Percentiles rank a stretch among this genome's conserved stretches.
Evolutionary conservation across 2,888 invertebrate genomes (phyloP).

Genomic region (Scaptodrosophila latifasciaeformis): DNA sequence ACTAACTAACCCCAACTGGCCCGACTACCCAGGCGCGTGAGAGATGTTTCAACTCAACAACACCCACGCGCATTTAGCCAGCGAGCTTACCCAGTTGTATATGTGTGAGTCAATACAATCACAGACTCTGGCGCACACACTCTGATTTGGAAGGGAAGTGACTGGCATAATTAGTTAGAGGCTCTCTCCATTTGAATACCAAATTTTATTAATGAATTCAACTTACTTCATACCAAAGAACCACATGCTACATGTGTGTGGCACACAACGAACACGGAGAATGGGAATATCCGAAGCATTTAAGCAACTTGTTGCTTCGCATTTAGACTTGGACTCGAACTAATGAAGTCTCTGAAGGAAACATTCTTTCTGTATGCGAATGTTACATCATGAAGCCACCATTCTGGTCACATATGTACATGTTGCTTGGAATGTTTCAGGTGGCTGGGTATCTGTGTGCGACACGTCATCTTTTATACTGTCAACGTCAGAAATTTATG

Average conservation of each 20-base stretch:
- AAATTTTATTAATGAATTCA: slow-evolving; percentile 10
- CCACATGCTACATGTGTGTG: too few species aligned
- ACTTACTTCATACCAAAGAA: neutral
- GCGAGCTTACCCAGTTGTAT: neutral
- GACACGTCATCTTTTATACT: slow-evolving; percentile 47
- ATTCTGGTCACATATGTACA: slow-evolving; percentile 5
- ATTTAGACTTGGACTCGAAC: neutral
- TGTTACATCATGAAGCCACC: slow-evolving; percentile 27
- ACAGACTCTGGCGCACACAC: neutral
- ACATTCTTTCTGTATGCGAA: slow-evolving; percentile 19
- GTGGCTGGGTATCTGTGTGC: neutral
- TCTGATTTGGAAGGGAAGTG: neutral
- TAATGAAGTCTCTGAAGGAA: neutral
- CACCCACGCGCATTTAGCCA: slow-evolving; percentile 46
- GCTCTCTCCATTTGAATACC: neutral
- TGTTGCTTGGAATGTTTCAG: slow-evolving; percentile 4
- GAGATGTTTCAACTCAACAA: slow-evolving; percentile 37
- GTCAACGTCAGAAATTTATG: slow-evolving; percentile 49
- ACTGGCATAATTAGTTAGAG: neutral
- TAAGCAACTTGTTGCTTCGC: neutral
- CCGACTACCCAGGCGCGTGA: slow-evolving; percentile 17
- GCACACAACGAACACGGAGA: too few species aligned
- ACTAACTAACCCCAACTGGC: neutral
- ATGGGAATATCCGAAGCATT: too few species aligned
- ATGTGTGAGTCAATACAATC: neutral